A percentile compares a stretch with the other conserved stretches of the same genome.
phyloP scores from a whole-genome alignment of 2,888 invertebrate genomes.

The Pollenia griseotomentosa region DNA sequence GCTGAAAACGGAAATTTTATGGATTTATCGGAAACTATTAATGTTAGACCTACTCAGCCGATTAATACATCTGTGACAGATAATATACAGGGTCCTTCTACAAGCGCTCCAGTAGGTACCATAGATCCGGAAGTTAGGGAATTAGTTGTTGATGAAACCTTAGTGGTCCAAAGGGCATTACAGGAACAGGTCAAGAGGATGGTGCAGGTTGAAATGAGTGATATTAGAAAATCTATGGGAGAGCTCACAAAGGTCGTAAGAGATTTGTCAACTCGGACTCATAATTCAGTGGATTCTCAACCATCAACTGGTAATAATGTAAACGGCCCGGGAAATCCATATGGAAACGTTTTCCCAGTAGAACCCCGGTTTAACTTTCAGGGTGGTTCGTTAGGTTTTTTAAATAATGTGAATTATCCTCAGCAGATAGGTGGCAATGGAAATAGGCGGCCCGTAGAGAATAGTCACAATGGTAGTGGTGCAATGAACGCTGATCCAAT shows the following conservation, averaged over 20 bases:
- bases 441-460: neutral
- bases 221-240: neutral
- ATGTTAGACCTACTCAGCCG: no score
- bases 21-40: no score
- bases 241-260: neutral
- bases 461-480: neutral
- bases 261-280: neutral
- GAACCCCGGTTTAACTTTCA: neutral
- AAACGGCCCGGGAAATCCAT: neutral
- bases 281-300: neutral
- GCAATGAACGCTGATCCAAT: neutral
- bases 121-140: neutral
- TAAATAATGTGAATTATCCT: no score
- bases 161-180: neutral
- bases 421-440: neutral
- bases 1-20: no score
- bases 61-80: no score
- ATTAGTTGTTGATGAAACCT: neutral
- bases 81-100: no score
- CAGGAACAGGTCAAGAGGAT: neutral
- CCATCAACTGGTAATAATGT: neutral
- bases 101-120: no score
- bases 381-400: neutral
- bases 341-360: neutral
- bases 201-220: neutral